Evolutionary conservation across 2,888 invertebrate genomes (phyloP).

Genomic region (Phragmatobia fuliginosa): DNA sequence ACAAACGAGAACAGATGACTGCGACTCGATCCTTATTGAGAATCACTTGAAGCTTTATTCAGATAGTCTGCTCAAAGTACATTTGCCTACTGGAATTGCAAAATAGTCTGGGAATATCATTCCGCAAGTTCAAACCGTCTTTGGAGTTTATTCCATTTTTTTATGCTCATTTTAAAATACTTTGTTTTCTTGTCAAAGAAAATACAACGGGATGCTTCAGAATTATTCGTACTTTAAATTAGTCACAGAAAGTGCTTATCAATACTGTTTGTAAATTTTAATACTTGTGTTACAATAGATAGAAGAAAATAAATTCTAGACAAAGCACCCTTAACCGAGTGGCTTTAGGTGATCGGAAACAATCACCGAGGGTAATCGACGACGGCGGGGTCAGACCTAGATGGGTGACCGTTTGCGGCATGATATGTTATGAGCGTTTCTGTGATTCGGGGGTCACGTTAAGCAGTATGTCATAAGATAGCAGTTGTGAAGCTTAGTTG

Average conservation of each 20-base stretch:
- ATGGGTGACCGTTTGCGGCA: no score
- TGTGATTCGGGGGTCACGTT: no score
- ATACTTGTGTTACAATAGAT: neutral
- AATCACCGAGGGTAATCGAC: no score
- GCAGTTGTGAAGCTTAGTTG: no score
- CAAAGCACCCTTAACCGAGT: no score
- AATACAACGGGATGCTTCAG: neutral
- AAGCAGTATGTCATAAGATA: no score
- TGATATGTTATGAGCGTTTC: no score
- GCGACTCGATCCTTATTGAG: conserved; percentile 2
- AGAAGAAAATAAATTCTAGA: neutral
- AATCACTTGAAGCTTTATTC: conserved; percentile 11
- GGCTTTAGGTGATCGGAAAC: no score
- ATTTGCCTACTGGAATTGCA: conserved; percentile 16
- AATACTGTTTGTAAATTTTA: neutral
- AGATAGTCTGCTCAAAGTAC: conserved; percentile 12
- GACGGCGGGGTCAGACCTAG: no score
- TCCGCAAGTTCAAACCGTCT: neutral
- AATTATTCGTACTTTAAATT: neutral
- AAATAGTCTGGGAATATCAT: neutral
- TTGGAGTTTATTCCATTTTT: neutral
- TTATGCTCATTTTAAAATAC: neutral
- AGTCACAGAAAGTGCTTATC: neutral
- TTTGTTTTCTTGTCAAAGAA: neutral
- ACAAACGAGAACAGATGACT: conserved; percentile 5